Conservation (phyloP, 2,888 invertebrate genomes). For the Apocheima hispidaria region DNA sequence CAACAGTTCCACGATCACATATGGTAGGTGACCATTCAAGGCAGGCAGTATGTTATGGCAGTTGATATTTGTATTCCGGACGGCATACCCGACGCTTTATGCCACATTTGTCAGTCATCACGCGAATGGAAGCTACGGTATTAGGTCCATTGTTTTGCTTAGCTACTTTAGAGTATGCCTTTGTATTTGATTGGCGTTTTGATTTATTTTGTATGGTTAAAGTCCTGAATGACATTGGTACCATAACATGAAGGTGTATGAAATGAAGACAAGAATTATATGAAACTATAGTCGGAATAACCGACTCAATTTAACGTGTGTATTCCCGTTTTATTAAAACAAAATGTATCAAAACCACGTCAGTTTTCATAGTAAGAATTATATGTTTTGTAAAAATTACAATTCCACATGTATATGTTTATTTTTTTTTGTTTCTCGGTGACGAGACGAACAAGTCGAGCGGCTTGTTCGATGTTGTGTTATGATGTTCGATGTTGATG, state of each 20-base stretch:
- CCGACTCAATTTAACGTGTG: no score
- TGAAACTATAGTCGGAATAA: no score
- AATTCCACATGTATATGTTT: no score
- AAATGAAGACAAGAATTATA: no score
- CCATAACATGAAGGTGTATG: not conserved
- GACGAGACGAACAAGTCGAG: no score
- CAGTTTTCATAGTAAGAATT: no score
- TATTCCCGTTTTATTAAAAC: no score
- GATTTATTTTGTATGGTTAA: not conserved
- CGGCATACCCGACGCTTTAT: conserved; percentile 23
- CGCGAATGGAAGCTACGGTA: conserved; percentile 40
- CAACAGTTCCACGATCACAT: conserved; percentile 13
- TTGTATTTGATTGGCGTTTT: conserved; percentile 13
- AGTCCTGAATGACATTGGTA: conserved; percentile 5
- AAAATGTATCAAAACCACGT: no score
- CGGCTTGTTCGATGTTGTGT: no score
- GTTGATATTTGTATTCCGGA: conserved; percentile 40
- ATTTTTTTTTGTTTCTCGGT: no score
- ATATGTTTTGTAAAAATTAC: no score
- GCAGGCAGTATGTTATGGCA: conserved; percentile 18
- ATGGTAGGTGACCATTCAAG: conserved; percentile 30
- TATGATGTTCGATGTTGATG: no score
- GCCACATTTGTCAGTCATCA: conserved; percentile 39
- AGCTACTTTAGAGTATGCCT: conserved; percentile 14
- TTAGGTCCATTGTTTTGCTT: conserved; percentile 35